Evolutionary conservation across 2,888 invertebrate species (phyloP).

Genomic region (Graphium colonna): DNA sequence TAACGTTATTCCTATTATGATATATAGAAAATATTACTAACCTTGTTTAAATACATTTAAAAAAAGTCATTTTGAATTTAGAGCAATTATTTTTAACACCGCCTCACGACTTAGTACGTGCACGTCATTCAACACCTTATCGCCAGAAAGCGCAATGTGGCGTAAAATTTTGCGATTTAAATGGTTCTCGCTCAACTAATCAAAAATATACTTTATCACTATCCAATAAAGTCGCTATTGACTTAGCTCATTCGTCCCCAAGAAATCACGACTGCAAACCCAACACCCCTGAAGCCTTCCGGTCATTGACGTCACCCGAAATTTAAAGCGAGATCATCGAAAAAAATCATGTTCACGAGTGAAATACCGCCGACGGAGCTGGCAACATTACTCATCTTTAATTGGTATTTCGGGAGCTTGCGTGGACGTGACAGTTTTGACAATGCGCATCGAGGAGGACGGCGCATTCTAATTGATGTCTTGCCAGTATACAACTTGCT

Average conservation of each 20-base stretch:
- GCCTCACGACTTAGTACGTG: conserved; percentile 56
- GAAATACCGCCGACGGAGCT: conserved; percentile 23
- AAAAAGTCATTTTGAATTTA: conserved; percentile 23
- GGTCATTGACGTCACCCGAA: conserved; percentile 33
- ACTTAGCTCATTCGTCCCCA: neutral
- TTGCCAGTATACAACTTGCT: no score
- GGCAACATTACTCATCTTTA: conserved; percentile 25
- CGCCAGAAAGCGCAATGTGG: conserved; percentile 42
- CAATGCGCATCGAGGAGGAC: conserved; percentile 10
- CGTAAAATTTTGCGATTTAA: conserved; percentile 31
- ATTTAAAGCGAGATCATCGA: conserved; percentile 21
- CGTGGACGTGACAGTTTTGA: conserved; percentile 19
- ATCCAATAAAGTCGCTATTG: conserved; percentile 7
- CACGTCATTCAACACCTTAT: conserved; percentile 61
- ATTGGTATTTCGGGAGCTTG: conserved; percentile 21
- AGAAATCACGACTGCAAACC: conserved; percentile 29
- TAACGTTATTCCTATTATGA: no score
- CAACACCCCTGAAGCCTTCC: conserved; percentile 33
- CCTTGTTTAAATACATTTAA: no score
- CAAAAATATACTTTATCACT: conserved; percentile 13
- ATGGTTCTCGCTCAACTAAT: neutral
- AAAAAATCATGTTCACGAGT: conserved; percentile 18
- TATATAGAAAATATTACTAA: no score
- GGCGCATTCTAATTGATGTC: conserved; percentile 15
- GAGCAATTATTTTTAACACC: conserved; percentile 38